Percentiles rank a stretch among this genome's conserved stretches.
phyloP scores from a whole-genome alignment of 2,113 vertebrate species.

The Poicephalus meyeri region DNA sequence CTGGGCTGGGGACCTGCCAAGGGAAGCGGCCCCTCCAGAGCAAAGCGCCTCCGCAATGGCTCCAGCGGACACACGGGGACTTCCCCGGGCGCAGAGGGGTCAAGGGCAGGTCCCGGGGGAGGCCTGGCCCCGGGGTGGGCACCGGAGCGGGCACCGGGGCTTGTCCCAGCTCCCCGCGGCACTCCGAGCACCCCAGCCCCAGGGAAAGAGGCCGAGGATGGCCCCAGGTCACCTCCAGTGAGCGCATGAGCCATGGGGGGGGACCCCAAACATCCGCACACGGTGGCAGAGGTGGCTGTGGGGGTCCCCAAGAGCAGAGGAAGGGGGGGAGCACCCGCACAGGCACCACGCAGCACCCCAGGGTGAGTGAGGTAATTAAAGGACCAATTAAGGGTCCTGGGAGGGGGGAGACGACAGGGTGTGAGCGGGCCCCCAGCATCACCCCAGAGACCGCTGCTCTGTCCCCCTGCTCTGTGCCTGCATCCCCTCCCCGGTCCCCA shows the following conservation, averaged over 20 bases:
- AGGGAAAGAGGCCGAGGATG: no score
- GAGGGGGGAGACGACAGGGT: background rate
- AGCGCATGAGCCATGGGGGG: fast-evolving
- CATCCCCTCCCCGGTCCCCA: background rate
- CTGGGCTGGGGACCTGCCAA: background rate
- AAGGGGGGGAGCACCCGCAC: no score
- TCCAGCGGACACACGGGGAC: background rate
- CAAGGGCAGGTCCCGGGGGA: background rate
- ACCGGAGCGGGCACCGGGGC: fast-evolving
- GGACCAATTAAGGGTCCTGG: background rate
- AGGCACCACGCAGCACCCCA: background rate
- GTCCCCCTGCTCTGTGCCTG: background rate
- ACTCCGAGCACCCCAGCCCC: background rate
- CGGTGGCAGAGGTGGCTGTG: background rate
- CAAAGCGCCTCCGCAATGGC: background rate
- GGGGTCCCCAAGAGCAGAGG: background rate
- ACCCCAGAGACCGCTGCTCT: background rate
- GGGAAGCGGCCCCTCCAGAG: background rate
- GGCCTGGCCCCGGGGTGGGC: background rate
- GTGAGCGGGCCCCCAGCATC: background rate
- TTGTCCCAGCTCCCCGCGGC: fast-evolving
- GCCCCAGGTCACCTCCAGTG: fast-evolving
- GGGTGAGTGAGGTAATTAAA: background rate
- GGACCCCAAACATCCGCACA: background rate
- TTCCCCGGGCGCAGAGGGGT: background rate